These are phyloP conservation scores for Chloroclystis v-ata DNA, from an alignment of 2,888 invertebrate genomes.

Conservation along the genomic window DNA sequence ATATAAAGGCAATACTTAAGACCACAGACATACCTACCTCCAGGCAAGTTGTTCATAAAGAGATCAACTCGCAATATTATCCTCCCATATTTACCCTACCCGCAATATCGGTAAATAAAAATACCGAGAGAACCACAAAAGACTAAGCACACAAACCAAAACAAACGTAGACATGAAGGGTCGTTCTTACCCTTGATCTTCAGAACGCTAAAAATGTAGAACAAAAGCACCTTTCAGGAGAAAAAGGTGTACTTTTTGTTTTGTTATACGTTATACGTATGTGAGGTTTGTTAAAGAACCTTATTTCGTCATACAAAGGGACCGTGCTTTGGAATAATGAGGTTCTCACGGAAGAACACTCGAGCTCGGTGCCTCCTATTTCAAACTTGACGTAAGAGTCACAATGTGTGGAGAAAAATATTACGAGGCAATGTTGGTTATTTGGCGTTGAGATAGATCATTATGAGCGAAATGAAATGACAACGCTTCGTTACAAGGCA, in stretches of 20 bases:
- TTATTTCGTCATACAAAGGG: constrained; percentile 73
- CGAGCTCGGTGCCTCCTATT: constrained; percentile 56
- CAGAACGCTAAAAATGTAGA: constrained; percentile 27
- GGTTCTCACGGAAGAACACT: constrained; percentile 59
- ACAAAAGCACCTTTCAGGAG: constrained; percentile 35
- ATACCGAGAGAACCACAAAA: constrained; percentile 3
- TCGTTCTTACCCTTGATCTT: constrained; percentile 30
- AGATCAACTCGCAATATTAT: constrained; percentile 3
- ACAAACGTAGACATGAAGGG: constrained; percentile 20
- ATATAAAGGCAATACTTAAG: not conserved
- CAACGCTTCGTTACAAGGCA: constrained; percentile 2
- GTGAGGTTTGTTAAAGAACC: constrained; percentile 74
- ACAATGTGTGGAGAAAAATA: constrained; percentile 39
- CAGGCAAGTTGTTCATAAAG: constrained; percentile 1
- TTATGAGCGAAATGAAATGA: constrained; percentile 9
- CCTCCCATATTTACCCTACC: constrained; percentile 12
- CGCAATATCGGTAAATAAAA: constrained; percentile 4
- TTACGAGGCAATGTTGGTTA: constrained; percentile 19
- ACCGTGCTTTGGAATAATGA: constrained; percentile 74
- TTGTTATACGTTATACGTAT: constrained; percentile 37
- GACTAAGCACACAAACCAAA: constrained; percentile 17
- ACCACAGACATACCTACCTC: not conserved
- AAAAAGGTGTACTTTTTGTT: constrained; percentile 36
- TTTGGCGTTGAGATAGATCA: constrained; percentile 4
- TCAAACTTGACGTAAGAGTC: constrained; percentile 62